Evolutionary conservation across 2,888 invertebrate genomes (phyloP), one percentile per base, ranked within the genome.

Genomic region (Temnothorax ravouxi): DNA sequence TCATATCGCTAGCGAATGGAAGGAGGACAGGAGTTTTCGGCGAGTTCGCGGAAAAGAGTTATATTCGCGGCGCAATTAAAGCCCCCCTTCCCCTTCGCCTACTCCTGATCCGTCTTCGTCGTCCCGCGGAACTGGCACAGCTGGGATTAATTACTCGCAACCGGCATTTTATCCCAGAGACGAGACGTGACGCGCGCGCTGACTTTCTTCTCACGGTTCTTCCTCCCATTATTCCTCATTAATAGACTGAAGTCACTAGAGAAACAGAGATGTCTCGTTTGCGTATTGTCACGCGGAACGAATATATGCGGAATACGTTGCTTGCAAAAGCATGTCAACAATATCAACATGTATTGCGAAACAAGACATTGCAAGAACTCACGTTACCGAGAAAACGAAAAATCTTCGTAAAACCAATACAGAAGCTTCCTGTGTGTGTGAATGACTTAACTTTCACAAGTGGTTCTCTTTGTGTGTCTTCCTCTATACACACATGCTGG

Each of bases 81-180:
- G 66, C 18, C 29, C 34, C 62, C 34, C 11, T 1, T 4, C 5
- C 54, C 21, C 54, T n/a, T 38, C 66, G 18, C 2, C 18, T 29
- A 25, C 47, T 25, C 38, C 72, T 38, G 79, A 80, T 80, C 79
- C 74, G 72, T 80, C 79, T 80, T 80, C 72, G 79, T 80, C 79
- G 59, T 72, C 34, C 29, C 21, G 72, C 47, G 47, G 59, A 44
- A 61, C 72, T 61, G 72, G 79, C 79, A 50, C 47, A 47, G 59
- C 72, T 47, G 59, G 47, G 79, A 80, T 80, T 80, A 80, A 80
- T 80, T 80, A 80, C 47, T 72, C 25, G 71, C 79, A 71, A 79
- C 79, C 38, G 47, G 74, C 59, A 72, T 80, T 80, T 80, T 47
- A 80, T 80, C 47, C 79, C 47, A 47, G 38, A 47, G 56, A 34